These are phyloP conservation scores for Phylloscopus collybita DNA, from an alignment of 2,797 vertebrate genomes.

Conservation along the genomic window DNA sequence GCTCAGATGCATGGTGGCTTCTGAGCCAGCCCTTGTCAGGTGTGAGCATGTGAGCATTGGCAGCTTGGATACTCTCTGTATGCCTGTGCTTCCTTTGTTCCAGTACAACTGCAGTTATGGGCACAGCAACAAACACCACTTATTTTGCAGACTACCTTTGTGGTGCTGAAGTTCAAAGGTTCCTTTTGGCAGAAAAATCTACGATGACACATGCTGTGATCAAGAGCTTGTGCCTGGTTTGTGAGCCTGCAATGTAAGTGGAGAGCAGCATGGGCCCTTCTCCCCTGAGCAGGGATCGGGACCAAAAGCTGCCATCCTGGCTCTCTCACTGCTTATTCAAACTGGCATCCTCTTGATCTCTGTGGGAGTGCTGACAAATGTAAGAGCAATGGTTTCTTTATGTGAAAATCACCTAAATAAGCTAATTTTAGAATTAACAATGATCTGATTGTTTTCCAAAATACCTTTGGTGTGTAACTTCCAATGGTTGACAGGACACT, in stretches of 20 bases:
- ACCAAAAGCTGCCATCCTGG: neutral
- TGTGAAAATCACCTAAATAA: neutral
- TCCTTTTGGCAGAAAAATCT: neutral
- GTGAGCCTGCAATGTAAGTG: neutral
- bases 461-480: neutral
- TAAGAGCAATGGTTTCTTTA: neutral
- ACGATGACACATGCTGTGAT: neutral
- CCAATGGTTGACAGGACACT: neutral
- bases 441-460: slow-evolving; percentile 9
- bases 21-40: neutral
- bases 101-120: neutral
- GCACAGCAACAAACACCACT: neutral
- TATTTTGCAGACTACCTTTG: neutral
- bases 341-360: slow-evolving; percentile 2
- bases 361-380: neutral
- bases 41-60: accelerated
- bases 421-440: neutral
- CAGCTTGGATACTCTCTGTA: accelerated
- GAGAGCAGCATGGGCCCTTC: neutral
- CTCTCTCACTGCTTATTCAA: neutral
- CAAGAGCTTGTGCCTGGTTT: neutral
- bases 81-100: neutral
- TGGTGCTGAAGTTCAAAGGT: neutral
- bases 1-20: neutral
- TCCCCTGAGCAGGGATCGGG: neutral